These are phyloP conservation scores for Amyelois transitella DNA, from an alignment of 1,140 invertebrate genomes.

Conservation along the genomic window DNA sequence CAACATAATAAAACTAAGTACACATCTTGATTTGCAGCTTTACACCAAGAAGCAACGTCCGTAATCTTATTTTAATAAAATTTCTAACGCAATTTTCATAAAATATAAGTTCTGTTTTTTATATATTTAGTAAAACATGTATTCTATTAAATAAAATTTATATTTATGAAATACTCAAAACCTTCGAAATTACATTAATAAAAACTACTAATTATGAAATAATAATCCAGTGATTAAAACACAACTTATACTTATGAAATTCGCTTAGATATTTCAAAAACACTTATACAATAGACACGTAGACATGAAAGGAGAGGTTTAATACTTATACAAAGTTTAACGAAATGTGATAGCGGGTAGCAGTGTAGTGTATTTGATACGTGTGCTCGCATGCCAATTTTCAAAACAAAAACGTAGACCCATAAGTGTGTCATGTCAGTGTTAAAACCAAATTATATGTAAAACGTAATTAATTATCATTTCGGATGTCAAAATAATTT, in stretches of 20 bases:
- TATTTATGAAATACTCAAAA: too few species aligned
- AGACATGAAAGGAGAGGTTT: neutral
- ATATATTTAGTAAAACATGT: too few species aligned
- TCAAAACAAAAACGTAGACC: slow-evolving; percentile 7
- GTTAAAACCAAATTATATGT: slow-evolving; percentile 1
- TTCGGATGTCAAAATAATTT: neutral
- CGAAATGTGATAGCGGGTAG: slow-evolving; percentile 10
- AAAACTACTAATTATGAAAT: neutral
- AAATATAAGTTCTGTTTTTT: neutral
- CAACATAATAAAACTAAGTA: neutral
- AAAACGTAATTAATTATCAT: neutral
- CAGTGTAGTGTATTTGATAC: slow-evolving; percentile 2
- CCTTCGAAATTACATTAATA: too few species aligned
- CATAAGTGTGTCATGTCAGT: slow-evolving; percentile 12
- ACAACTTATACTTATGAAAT: neutral
- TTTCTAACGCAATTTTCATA: neutral
- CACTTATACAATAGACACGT: neutral
- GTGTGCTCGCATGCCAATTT: slow-evolving; percentile 11
- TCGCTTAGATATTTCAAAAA: neutral
- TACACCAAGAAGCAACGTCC: neutral
- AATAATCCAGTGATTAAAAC: neutral
- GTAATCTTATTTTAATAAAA: neutral
- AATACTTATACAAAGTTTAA: neutral
- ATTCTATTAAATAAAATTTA: too few species aligned
- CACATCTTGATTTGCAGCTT: neutral